Percentiles rank a stretch among this genome's conserved stretches.
Evolutionary conservation across 2,113 vertebrate species (phyloP).

Genomic region (Anser brachyrhynchus): DNA sequence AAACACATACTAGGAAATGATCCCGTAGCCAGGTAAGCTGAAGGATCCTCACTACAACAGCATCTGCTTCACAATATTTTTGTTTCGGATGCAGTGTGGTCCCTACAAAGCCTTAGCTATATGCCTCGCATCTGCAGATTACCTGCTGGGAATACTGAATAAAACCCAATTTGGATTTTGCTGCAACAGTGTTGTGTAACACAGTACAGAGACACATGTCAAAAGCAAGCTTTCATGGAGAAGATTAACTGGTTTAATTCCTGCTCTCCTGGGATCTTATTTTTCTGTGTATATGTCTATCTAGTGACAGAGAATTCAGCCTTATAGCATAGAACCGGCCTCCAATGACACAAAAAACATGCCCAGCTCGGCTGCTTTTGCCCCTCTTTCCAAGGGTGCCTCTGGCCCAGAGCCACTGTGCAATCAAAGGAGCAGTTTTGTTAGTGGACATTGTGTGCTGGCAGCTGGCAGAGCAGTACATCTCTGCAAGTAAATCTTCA

Average conservation of each 20-base stretch:
- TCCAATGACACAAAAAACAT: not conserved
- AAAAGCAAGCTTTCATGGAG: not conserved
- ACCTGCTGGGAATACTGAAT: constrained; percentile 41
- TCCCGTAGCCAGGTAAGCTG: not conserved
- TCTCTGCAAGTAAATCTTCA: not conserved
- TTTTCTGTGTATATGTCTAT: not conserved
- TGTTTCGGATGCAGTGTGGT: not conserved
- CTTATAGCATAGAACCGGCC: not conserved
- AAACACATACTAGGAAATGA: not conserved
- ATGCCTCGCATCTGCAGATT: not conserved
- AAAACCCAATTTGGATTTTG: constrained; percentile 10
- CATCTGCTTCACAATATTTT: not conserved
- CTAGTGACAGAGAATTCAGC: not conserved
- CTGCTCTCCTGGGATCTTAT: not conserved
- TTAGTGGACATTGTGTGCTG: not conserved
- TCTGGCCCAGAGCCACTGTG: not conserved
- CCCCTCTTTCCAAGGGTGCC: not conserved
- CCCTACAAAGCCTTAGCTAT: not conserved
- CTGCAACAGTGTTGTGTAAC: not conserved
- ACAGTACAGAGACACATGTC: not conserved
- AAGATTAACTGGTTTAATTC: constrained; percentile 4
- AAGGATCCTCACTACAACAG: not conserved
- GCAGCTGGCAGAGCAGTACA: not conserved
- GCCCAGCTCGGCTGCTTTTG: not conserved
- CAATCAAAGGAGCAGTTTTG: not conserved